These are phyloP conservation scores for Florisuga fusca DNA, from an alignment of 2,797 vertebrate genomes.

Conservation along the genomic window DNA sequence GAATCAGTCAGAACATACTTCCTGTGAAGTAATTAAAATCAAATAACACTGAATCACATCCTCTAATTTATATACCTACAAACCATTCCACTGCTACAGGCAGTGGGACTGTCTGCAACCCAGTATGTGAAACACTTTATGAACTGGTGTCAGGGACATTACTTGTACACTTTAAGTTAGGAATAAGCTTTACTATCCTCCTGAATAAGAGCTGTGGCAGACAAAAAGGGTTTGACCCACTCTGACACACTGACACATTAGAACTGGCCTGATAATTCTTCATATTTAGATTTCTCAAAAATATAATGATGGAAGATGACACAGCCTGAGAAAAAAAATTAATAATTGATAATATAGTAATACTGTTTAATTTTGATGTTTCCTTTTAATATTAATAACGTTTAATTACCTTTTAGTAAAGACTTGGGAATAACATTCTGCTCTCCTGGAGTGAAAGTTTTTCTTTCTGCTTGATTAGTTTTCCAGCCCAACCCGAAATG, in stretches of 20 bases:
- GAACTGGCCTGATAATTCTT: not conserved
- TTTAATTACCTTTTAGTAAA: conserved; percentile 36
- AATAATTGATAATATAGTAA: not conserved
- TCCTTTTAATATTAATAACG: not conserved
- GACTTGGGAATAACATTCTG: not conserved
- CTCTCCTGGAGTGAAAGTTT: not conserved
- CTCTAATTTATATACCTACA: not conserved
- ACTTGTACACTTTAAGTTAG: not conserved
- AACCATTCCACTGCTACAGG: not conserved
- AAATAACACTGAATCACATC: not conserved
- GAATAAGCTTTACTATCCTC: not conserved
- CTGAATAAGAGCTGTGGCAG: not conserved
- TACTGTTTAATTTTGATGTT: not conserved
- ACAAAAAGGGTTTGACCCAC: not conserved
- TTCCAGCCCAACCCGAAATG: not conserved
- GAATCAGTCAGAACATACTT: not conserved
- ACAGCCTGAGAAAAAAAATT: not conserved
- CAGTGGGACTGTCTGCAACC: not conserved
- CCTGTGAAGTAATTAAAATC: not conserved
- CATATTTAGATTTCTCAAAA: not conserved
- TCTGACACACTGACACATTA: not conserved
- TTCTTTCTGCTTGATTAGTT: conserved; percentile 6
- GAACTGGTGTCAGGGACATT: not conserved
- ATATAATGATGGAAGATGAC: not conserved
- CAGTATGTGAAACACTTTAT: not conserved